phyloP scores from a whole-genome alignment of 2,888 invertebrate species.

The Ophioninae sp. region DNA sequence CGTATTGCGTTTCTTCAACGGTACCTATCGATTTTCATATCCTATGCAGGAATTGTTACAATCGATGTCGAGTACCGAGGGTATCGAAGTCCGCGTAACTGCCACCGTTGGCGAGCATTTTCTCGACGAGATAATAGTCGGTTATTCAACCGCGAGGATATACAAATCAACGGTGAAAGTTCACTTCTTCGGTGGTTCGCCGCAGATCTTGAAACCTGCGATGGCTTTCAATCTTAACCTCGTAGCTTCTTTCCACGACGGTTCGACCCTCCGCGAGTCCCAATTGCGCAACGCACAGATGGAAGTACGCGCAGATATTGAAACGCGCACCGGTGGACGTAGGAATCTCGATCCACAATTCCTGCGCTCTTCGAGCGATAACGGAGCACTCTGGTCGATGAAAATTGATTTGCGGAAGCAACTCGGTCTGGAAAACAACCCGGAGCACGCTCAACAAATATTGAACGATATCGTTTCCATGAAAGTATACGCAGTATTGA shows the following conservation, averaged over 20 bases:
- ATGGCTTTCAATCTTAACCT: conserved; percentile 93
- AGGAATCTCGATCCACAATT: conserved; percentile 84
- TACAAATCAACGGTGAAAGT: conserved; percentile 93
- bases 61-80: conserved; percentile 86
- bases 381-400: conserved; percentile 91
- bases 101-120: conserved; percentile 94
- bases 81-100: conserved; percentile 91
- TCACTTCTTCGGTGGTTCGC: conserved; percentile 92
- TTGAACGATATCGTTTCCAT: conserved; percentile 86
- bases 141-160: conserved; percentile 92
- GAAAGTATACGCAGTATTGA: conserved; percentile 86
- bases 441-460: conserved; percentile 83
- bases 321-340: conserved; percentile 85
- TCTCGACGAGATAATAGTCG: conserved; percentile 91
- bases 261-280: conserved; percentile 88
- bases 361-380: conserved; percentile 85
- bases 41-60: conserved; percentile 90
- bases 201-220: conserved; percentile 97
- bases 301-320: conserved; percentile 86
- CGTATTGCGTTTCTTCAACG: conserved; percentile 91
- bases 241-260: conserved; percentile 95
- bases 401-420: conserved; percentile 88
- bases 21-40: conserved; percentile 91
- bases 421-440: conserved; percentile 84
- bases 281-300: conserved; percentile 86